Conservation (phyloP, 2,888 invertebrate genomes). For the Harpagoxenus sublaevis region DNA sequence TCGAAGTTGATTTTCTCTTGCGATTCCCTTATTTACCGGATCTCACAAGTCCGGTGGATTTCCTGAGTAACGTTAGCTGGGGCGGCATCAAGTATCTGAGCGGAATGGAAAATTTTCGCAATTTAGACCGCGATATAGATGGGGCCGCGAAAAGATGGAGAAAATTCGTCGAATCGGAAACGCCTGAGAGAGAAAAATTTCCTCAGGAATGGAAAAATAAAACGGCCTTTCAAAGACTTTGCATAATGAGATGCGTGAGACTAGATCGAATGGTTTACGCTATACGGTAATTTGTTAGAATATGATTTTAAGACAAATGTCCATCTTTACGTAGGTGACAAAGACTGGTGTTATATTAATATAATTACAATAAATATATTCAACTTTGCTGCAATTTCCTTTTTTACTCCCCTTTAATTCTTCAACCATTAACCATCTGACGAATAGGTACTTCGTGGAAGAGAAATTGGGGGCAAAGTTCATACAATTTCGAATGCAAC, state of each 20-base stretch:
- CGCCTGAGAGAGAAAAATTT: constrained; percentile 96
- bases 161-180: constrained; percentile 96
- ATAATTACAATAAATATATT: background rate
- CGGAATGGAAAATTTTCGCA: constrained; percentile 92
- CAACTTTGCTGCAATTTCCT: background rate
- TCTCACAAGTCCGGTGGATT: constrained; percentile 92
- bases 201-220: constrained; percentile 99
- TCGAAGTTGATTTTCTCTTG: constrained; percentile 95
- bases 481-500: constrained; percentile 92
- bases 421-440: background rate
- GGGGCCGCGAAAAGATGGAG: constrained; percentile 97
- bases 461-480: constrained; percentile 95
- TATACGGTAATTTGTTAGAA: constrained; percentile 87
- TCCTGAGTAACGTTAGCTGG: constrained; percentile 93
- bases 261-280: constrained; percentile 98
- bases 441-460: constrained; percentile 92
- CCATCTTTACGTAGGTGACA: background rate
- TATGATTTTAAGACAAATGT: background rate
- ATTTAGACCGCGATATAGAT: constrained; percentile 96
- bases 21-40: constrained; percentile 93
- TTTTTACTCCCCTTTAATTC: background rate
- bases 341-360: background rate
- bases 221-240: constrained; percentile 93
- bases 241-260: constrained; percentile 96
- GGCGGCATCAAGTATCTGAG: constrained; percentile 94